phyloP scores from a whole-genome alignment of 2,888 invertebrate genomes.

The Heliothis peltigera region DNA sequence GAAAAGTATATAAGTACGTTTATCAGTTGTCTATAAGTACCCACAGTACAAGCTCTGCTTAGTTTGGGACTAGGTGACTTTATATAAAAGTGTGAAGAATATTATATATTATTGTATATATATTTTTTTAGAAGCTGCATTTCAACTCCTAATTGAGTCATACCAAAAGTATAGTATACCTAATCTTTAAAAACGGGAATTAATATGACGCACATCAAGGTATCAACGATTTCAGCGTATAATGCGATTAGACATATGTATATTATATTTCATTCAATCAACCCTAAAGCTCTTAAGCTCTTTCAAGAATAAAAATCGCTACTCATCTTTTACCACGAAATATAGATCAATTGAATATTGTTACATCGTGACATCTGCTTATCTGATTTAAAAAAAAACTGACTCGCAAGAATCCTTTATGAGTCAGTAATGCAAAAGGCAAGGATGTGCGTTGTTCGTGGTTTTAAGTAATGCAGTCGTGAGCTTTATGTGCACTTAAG shows the following conservation, averaged over 20 bases:
- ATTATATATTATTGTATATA: too few species aligned
- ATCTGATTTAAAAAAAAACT: constrained; percentile 47
- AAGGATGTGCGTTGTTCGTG: constrained; percentile 34
- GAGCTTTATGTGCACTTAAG: constrained; percentile 30
- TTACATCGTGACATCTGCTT: constrained; percentile 41
- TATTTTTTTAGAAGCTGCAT: too few species aligned
- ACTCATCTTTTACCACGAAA: constrained; percentile 28
- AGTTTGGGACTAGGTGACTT: too few species aligned
- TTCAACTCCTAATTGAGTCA: too few species aligned
- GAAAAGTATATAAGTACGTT: too few species aligned
- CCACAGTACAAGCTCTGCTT: too few species aligned
- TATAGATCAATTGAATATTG: constrained; percentile 3
- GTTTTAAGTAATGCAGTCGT: constrained; percentile 49
- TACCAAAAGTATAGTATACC: too few species aligned
- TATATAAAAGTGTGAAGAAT: too few species aligned
- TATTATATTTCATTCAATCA: not conserved
- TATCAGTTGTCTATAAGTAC: too few species aligned
- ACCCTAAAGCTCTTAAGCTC: not conserved
- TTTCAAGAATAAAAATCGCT: not conserved
- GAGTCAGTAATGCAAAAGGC: constrained; percentile 43
- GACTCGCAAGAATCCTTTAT: constrained; percentile 35
- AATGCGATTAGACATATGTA: not conserved
- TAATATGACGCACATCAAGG: too few species aligned
- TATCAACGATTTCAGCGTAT: not conserved
- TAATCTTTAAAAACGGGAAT: too few species aligned